Evolutionary conservation across 2,888 invertebrate species (phyloP).

Genomic region (Trichogramma evanescens): DNA sequence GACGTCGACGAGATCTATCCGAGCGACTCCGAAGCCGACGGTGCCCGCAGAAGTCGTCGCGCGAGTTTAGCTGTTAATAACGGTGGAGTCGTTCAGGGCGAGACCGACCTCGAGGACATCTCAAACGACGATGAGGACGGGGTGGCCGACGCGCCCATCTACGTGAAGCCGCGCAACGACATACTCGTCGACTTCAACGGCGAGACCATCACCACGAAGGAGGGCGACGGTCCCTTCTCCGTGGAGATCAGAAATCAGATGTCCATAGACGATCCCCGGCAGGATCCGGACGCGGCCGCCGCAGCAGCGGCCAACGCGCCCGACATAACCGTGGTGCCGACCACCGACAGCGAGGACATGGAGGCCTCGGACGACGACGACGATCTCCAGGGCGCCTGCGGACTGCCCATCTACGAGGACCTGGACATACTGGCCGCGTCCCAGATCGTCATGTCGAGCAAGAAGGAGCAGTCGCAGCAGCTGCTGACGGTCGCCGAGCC

Average conservation of each 20-base stretch:
- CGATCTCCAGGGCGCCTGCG: constrained; percentile 30
- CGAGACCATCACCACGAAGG: constrained; percentile 42
- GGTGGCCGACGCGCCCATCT: constrained; percentile 26
- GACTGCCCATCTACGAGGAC: constrained; percentile 29
- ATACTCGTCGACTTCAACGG: constrained; percentile 38
- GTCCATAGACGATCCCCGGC: constrained; percentile 26
- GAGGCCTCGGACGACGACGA: constrained; percentile 42
- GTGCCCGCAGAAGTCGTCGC: constrained; percentile 5
- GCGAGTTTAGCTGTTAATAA: constrained; percentile 22
- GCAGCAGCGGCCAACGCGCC: constrained; percentile 11
- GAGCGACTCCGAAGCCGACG: constrained; percentile 34
- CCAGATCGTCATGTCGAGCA: constrained; percentile 39
- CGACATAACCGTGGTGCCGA: constrained; percentile 30
- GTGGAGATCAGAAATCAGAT: constrained; percentile 41
- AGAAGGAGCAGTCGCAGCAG: constrained; percentile 31
- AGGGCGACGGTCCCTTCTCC: constrained; percentile 44
- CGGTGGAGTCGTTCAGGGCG: constrained; percentile 29
- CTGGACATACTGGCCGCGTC: constrained; percentile 36
- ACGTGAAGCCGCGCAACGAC: constrained; percentile 31
- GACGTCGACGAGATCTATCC: constrained; percentile 43
- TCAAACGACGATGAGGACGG: constrained; percentile 38
- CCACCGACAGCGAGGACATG: constrained; percentile 43
- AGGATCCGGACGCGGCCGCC: neutral
- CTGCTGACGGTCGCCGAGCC: constrained; percentile 5
- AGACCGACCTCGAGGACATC: constrained; percentile 42